Evolutionary conservation across 1,140 invertebrate species (phyloP), one percentile per base, ranked within the genome.

Genomic region (Papilio dardanus): DNA sequence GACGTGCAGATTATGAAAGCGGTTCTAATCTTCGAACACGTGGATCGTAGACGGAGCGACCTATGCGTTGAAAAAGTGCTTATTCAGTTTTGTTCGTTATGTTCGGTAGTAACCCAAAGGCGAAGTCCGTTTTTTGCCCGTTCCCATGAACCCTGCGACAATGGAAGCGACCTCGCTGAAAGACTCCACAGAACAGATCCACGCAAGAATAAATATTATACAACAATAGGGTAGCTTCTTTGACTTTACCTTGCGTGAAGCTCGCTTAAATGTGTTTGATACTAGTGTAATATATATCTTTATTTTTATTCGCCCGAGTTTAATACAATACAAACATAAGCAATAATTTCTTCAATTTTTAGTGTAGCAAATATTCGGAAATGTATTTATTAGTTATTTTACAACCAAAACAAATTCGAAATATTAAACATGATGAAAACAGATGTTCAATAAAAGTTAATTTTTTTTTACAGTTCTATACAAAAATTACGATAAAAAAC

Each of bases 101-200:
- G 73, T 82, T 81, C 69, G 79, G 80, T 81, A 82, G 83, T 78
- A 85, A 85, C 86, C 86, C 85, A 86, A 85, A 86, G 88, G 86
- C 83, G 80, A 85, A 82, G 88, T 86, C 86, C 85, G 77, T 92
- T 93, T 93, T 93, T 93, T 91, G 90, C 87, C 74, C 74, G 87
- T 93, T 93, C 90, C 90, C 91, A 93, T 93, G 91, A 93, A 93
- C 91, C 87, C 87, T 85, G 83, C 62, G 87, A 93, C 91, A 93
- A 93, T 90, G 81, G 89, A 77, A 21, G 73, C 88, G 89, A 93
- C 91, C 91, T 92, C 87, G 83, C 86, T 88, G 88, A 91, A 93
- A 91, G 90, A 90, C 86, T 81, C 76, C 65, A 74, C 76, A 86
- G 84, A 86, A 84, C 77, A 87, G 89, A 92, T 91, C 90, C 85